These are phyloP conservation scores for Oreochromis spilurus DNA, from an alignment of 2,113 vertebrate genomes.

Conservation along the genomic window DNA sequence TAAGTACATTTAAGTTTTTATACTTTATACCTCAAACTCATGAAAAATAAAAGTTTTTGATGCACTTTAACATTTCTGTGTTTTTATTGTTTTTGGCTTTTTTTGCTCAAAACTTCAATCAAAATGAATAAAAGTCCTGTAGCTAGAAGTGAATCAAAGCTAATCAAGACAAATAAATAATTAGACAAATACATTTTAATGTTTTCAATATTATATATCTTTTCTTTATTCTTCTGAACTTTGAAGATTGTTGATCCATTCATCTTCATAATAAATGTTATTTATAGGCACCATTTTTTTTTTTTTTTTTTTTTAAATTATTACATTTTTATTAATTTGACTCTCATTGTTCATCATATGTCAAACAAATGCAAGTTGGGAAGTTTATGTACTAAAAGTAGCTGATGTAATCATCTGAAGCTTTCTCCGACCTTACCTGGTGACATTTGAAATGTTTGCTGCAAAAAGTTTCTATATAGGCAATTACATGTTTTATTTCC, in stretches of 20 bases:
- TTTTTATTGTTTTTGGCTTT: not conserved
- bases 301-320: accelerated
- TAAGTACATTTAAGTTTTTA: not conserved
- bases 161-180: not conserved
- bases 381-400: not conserved
- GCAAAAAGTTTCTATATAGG: not conserved
- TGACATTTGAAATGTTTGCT: not conserved
- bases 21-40: not conserved
- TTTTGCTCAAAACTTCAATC: not conserved
- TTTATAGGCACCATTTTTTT: not conserved
- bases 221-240: not conserved
- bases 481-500: not conserved
- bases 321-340: not conserved
- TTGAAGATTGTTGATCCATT: not conserved
- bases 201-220: not conserved
- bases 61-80: not conserved
- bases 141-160: not conserved
- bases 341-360: not conserved
- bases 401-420: not conserved
- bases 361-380: not conserved
- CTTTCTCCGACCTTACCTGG: not conserved
- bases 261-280: not conserved
- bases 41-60: constrained; percentile 26
- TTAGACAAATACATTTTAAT: not conserved
- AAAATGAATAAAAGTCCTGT: not conserved